Base-by-base conservation (phyloP, 2,797 vertebrate genomes). In the Sus cebifrons region DNA sequence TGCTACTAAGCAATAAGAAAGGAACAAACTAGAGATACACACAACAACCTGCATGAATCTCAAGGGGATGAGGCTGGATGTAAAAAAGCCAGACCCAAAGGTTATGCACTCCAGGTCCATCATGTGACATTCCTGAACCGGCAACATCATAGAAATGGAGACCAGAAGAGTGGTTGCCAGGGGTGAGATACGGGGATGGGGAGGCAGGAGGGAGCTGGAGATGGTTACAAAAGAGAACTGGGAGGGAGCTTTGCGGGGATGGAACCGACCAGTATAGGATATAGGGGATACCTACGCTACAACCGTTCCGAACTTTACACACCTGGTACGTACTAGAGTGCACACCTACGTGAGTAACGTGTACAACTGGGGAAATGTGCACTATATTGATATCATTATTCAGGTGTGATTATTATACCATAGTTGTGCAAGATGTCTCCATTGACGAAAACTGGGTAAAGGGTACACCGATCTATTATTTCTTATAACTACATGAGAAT, bases 81-180 rank as follows among this genome's bases (percentile, higher is more conserved):
- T 82, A 52, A 86, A 79, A 82, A 89, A 74, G n/a, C 12, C 52
- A 93, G 25, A 40, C 14, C 78, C 56, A 32, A 83, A 83, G 70
- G 21, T 27, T 70, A 70, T 4, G 32, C 16, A 52, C 4, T 64
- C 2, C 52, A 58, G 4, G 70, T 74, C 29, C 36, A 52, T 77
- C 54, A 52, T 58, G 67, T 7, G 11, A 84, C 64, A 89, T 62
- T 89, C 14, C 44, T 83, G 32, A 89, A 81, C 84, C 18, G n/a
- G 71, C 4, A 95, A 95, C 83, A 87, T 54, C 36, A 86, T 16
- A 94, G 62, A 90, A 90, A 71, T 52, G 29, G 25, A 79, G 18
- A 75, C 70, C 14, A 92, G 32, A 60, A 56, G 25, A 68, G 27
- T 67, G 56, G 7, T 71, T 65, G n/a, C 29, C 52, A 88, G 32